Evolutionary conservation across 2,113 vertebrate genomes (phyloP).

Genomic region (Nannospalax galili): DNA sequence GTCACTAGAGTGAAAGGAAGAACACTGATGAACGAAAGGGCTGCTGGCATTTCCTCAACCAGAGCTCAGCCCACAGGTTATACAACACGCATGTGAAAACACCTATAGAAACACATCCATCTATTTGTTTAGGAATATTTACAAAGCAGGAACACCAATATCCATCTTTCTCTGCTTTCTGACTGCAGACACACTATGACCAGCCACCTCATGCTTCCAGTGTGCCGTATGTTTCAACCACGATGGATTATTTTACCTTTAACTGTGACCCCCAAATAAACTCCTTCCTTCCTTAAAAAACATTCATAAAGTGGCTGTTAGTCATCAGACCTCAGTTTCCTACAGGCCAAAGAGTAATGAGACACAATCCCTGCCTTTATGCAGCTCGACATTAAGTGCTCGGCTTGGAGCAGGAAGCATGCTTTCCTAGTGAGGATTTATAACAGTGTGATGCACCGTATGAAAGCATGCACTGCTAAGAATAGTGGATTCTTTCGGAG

Average conservation of each 20-base stretch:
- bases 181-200: neutral
- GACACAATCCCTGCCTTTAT: neutral
- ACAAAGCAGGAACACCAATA: neutral
- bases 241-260: neutral
- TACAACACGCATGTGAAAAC: neutral
- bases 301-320: neutral
- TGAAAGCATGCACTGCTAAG: neutral
- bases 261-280: neutral
- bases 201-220: neutral
- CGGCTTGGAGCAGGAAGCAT: neutral
- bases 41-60: neutral
- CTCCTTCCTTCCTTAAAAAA: neutral
- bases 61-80: neutral
- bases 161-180: neutral
- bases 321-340: neutral
- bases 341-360: neutral
- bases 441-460: neutral
- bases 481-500: neutral
- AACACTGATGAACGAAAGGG: neutral
- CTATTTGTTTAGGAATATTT: conserved; percentile 20
- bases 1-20: neutral
- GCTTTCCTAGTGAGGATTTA: conserved; percentile 3
- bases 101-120: neutral
- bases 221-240: neutral
- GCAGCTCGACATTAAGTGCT: neutral